Base-by-base conservation (phyloP, 2,888 invertebrate species). In the Sesia apiformis region DNA sequence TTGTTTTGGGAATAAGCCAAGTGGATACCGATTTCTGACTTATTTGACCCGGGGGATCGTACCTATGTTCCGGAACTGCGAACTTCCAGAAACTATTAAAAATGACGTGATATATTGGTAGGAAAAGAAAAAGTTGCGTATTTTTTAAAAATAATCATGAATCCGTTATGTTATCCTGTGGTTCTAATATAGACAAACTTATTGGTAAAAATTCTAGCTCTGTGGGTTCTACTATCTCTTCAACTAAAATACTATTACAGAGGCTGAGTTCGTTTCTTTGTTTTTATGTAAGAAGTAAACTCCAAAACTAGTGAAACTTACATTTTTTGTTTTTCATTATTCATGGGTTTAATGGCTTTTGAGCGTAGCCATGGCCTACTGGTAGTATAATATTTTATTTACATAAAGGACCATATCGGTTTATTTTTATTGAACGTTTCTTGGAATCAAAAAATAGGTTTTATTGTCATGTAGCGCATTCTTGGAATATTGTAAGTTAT, bases 1-100 rank as follows among this genome's bases (percentile, higher is more conserved):
- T 84, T 80, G 85, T 78, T 78, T 83, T 86, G 85, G 87, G 86
- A 85, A 85, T 84, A 70, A 62, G 81, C 84, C 83, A 84, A 81
- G 72, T 72, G 76, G 64, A 67, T 57, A 63, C 66, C 62, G 63
- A 73, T 71, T 61, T 53, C 56, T 76, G 78, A 84, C 80, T 85
- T 83, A 83, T 85, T 74, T 74, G 81, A 77, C 86, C 84, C 87
- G 65, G 61, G 86, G 84, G 87, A 84, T 46, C 46, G 46, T 46
- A 46, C 46, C 23, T 52, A 52, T 40, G 58, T 52, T 51, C 55
- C 53, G 55, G 53, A 71, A 67, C 57, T 65, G 40, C 57, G 38
- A 40, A 40, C 43, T 49, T 52, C 52, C 23, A 56, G 38, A 40
- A 55, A 57, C 8, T 46, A 46, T 46, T 46, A 46, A 46, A 46